Evolutionary conservation across 2,888 invertebrate genomes (phyloP).

Genomic region (Clivina fossor): DNA sequence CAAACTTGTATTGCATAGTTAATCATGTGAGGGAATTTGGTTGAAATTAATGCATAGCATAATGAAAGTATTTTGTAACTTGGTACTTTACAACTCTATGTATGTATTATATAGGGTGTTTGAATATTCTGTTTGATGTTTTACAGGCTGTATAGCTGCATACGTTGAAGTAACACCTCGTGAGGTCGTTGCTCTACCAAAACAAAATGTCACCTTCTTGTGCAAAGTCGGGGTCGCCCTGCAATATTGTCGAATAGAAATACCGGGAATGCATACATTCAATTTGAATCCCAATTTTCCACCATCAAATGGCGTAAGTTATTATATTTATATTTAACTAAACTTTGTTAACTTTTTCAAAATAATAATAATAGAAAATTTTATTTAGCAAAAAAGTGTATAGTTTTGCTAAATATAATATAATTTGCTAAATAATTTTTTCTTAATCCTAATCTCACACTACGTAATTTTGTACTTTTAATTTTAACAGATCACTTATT

Average conservation of each 20-base stretch:
- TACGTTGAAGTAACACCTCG: conserved; percentile 58
- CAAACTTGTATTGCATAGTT: too few species aligned
- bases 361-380: too few species aligned
- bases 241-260: conserved; percentile 61
- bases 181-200: conserved; percentile 59
- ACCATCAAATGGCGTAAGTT: conserved; percentile 51
- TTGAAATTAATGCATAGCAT: too few species aligned
- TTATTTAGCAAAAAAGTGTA: background rate
- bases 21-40: too few species aligned
- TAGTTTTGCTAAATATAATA: too few species aligned
- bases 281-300: conserved; percentile 55
- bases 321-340: conserved; percentile 8
- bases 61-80: too few species aligned
- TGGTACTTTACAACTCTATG: too few species aligned
- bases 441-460: too few species aligned
- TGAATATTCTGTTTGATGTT: conserved; percentile 24
- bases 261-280: conserved; percentile 53
- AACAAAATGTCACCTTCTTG: conserved; percentile 59
- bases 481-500: too few species aligned
- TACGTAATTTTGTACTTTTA: too few species aligned
- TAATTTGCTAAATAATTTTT: too few species aligned
- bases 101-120: too few species aligned
- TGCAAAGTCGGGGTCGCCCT: conserved; percentile 62
- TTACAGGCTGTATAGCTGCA: conserved; percentile 46
- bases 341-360: background rate